Base-by-base conservation (phyloP, 2,113 vertebrate species). In the Acanthisitta chloris region DNA sequence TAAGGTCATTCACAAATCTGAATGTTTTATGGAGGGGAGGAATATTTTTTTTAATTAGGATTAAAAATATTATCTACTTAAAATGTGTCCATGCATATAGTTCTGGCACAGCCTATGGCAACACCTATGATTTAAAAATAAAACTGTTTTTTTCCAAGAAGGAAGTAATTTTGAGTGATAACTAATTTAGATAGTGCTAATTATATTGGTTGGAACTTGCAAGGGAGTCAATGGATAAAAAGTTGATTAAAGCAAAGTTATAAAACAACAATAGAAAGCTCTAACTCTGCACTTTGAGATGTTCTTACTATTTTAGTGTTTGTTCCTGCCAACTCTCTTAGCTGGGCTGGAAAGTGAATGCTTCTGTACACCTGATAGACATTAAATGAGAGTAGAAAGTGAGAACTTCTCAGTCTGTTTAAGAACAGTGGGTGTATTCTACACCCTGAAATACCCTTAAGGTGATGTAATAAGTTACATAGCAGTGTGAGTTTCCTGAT, bases 161-260 rank as follows among this genome's bases (percentile, higher is more conserved):
- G 93, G 91, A 98, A 97, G 97, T 85, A 96, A 97, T 97, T 92
- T 97, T 97, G 97, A 98, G 90, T 94, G 98, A 98, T 98, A 98
- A 98, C 98, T 98, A 98, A 98, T 98, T 98, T 98, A 98, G 98
- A 98, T 98, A 98, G 96, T 62, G 81, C 94, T 98, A 98, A 98
- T 98, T 98, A 97, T 98, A 96, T 97, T 98, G 98, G 95, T 93
- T 91, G 88, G 95, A 93, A 92, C 88, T 97, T 95, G 90, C 89
- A 95, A 95, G 59, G 70, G 79, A 97, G 86, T 76, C 89, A 92
- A 48, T 90, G 94, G 95, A 96, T 97, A 96, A 93, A 90, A 97
- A 96, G 84, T 97, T 98, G 97, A 98, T 98, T 98, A 98, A 93
- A 95, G 88, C 43, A 93, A 97, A 97, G 94, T 98, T 98, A 97